These are phyloP conservation scores for Sylvia borin DNA, from an alignment of 2,797 vertebrate genomes.

Conservation along the genomic window DNA sequence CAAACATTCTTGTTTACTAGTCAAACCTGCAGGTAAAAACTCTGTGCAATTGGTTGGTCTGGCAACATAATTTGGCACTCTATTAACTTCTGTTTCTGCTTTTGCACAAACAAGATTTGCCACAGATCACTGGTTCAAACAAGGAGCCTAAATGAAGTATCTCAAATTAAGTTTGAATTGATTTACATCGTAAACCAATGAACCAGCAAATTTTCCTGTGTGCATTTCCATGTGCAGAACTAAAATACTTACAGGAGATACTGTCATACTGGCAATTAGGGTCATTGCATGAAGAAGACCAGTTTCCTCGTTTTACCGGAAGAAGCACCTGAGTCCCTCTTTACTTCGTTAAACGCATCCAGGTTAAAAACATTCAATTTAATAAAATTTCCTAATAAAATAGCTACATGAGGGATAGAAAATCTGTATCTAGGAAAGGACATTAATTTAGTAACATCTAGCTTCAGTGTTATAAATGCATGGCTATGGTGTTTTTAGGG, in stretches of 20 bases:
- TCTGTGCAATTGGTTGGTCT: conserved; percentile 47
- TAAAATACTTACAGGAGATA: conserved; percentile 65
- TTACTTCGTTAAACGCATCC: background rate
- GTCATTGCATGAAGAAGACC: background rate
- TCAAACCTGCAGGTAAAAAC: conserved; percentile 58
- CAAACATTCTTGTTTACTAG: background rate
- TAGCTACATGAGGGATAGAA: background rate
- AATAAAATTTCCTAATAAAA: background rate
- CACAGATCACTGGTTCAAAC: conserved; percentile 75
- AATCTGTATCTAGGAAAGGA: background rate
- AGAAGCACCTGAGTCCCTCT: background rate
- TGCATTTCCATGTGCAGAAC: conserved; percentile 50
- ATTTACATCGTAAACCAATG: conserved; percentile 70
- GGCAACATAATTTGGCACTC: conserved; percentile 66
- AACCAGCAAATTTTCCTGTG: conserved; percentile 77
- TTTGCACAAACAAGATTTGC: conserved; percentile 75
- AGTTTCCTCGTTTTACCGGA: background rate
- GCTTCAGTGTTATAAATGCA: background rate
- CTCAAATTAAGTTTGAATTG: conserved; percentile 78
- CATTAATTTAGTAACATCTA: background rate
- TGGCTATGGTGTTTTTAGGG: accelerated
- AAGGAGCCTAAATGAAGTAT: conserved; percentile 75
- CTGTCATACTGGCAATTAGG: conserved; percentile 59
- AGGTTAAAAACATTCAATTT: background rate
- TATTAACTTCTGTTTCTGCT: conserved; percentile 68